phyloP scores from a whole-genome alignment of 2,797 vertebrate genomes.

The Pseudocheirus occidentalis region DNA sequence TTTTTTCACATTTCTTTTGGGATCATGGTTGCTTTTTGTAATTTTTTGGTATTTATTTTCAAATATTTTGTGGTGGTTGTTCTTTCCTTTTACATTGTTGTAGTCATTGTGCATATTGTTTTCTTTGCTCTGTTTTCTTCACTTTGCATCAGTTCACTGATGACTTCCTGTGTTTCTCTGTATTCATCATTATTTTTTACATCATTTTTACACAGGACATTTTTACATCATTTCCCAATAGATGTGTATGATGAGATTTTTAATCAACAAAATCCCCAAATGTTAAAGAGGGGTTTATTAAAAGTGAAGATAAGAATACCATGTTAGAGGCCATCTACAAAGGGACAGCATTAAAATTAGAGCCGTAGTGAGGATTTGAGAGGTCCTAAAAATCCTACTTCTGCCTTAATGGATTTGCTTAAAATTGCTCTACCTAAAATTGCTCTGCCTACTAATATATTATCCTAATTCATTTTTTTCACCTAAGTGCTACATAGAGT shows the following conservation, averaged over 20 bases:
- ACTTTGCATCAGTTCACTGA: neutral
- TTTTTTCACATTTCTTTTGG: neutral
- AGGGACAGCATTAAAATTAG: neutral
- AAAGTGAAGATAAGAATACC: neutral
- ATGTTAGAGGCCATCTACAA: neutral
- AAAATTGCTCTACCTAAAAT: neutral
- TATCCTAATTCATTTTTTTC: neutral
- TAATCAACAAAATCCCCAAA: neutral
- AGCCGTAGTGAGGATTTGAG: neutral
- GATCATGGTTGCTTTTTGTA: neutral
- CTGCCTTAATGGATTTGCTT: neutral
- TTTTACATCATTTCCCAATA: neutral
- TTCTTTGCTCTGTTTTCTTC: neutral
- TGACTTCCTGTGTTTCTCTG: neutral
- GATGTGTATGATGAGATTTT: neutral
- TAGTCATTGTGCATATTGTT: neutral
- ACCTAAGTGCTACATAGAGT: neutral
- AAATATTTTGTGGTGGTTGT: neutral
- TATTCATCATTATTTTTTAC: neutral
- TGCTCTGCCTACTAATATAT: neutral
- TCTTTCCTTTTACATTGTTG: neutral
- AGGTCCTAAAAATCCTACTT: neutral
- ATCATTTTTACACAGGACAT: too few relatives aligned
- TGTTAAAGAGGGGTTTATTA: neutral
- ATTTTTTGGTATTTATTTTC: neutral